phyloP scores from a whole-genome alignment of 2,797 vertebrate genomes.

The Acanthornis magna region DNA sequence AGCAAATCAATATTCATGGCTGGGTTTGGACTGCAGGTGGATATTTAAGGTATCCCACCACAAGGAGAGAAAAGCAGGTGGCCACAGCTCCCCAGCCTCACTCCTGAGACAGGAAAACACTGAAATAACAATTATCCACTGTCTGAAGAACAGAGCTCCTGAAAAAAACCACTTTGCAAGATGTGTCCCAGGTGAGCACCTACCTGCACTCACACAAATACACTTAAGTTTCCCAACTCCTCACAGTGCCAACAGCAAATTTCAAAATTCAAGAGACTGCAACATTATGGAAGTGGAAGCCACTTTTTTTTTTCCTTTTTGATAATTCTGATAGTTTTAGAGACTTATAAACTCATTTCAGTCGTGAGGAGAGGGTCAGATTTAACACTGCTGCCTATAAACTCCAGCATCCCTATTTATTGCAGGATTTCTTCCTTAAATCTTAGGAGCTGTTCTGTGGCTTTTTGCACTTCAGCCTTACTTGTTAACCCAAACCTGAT shows the following conservation, averaged over 20 bases:
- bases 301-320: neutral
- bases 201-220: neutral
- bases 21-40: neutral
- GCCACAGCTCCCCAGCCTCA: neutral
- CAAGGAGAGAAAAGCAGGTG: rapidly evolving
- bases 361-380: neutral
- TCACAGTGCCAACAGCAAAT: neutral
- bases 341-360: neutral
- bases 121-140: neutral
- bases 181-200: neutral
- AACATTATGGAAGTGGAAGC: neutral
- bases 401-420: neutral
- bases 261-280: neutral
- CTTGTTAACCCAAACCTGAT: neutral
- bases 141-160: neutral
- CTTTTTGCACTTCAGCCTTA: neutral
- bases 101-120: neutral
- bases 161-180: neutral
- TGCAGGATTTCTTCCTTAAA: neutral
- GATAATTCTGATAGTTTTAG: neutral
- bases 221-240: neutral
- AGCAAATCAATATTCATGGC: neutral
- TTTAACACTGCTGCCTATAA: neutral
- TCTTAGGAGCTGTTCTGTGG: neutral
- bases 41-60: neutral